Percentiles rank a stretch among this genome's conserved stretches.
Evolutionary conservation across 1,140 invertebrate species (phyloP).

Genomic region (Hermatobates lingyangjiaoensis): DNA sequence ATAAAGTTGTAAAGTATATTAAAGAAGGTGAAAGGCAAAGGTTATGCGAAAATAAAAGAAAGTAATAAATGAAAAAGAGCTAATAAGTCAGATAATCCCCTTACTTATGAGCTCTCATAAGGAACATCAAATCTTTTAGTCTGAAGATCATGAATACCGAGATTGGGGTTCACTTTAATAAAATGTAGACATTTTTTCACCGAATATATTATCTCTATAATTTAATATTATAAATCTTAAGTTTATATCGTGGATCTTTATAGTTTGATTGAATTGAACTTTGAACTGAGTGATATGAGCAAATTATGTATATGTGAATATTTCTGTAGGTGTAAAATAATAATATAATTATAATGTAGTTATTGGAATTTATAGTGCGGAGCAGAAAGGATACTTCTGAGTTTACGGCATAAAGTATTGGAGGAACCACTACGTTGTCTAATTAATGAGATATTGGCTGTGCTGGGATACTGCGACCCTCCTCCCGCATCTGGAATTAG

Average conservation of each 20-base stretch:
- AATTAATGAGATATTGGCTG: conserved; percentile 41
- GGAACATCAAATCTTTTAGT: no score
- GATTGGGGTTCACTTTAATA: no score
- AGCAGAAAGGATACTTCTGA: conserved; percentile 37
- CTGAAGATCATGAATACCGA: no score
- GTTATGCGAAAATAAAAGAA: no score
- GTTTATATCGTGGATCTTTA: neutral
- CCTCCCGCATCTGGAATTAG: conserved; percentile 52
- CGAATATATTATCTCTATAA: neutral
- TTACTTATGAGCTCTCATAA: no score
- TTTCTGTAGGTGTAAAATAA: neutral
- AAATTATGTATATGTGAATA: conserved; percentile 1
- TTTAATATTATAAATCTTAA: neutral
- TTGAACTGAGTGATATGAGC: neutral
- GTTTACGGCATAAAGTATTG: conserved; percentile 23
- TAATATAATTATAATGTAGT: neutral
- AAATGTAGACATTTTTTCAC: no score
- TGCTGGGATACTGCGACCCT: conserved; percentile 54
- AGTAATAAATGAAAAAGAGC: no score
- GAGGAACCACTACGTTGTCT: conserved; percentile 26
- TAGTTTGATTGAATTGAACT: neutral
- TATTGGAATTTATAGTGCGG: conserved; percentile 30
- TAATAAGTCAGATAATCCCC: no score
- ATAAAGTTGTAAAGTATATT: no score
- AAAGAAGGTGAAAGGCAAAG: no score